Evolutionary conservation across 92 coral and sea anemone genomes (phyloP).

Genomic region (Galaxea fascicularis): DNA sequence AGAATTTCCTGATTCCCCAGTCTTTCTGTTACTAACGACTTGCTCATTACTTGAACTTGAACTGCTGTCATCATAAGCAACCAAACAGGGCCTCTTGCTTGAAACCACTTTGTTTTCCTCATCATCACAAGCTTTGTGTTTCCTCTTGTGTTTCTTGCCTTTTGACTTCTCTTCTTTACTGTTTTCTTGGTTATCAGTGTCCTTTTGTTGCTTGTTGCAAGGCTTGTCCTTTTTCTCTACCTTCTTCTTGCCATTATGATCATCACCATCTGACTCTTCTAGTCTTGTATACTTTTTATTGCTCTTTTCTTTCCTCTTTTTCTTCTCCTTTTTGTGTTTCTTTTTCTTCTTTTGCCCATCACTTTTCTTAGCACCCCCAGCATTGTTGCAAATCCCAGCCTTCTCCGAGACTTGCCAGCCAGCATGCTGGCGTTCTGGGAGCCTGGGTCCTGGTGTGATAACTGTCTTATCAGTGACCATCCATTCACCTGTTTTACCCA

Average conservation of each 20-base stretch:
- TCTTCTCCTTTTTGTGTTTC: constrained; percentile 63
- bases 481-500: constrained; percentile 98
- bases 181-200: constrained; percentile 41
- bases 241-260: constrained; percentile 39
- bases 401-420: constrained; percentile 91
- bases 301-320: constrained; percentile 65
- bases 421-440: constrained; percentile 98
- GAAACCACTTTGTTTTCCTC: neutral
- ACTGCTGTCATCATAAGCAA: constrained; percentile 73
- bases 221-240: constrained; percentile 51
- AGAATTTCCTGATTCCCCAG: neutral
- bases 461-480: constrained; percentile 74
- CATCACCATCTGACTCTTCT: constrained; percentile 19
- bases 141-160: constrained; percentile 60
- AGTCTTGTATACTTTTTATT: constrained; percentile 59
- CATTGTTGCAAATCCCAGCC: constrained; percentile 43
- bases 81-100: constrained; percentile 69
- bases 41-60: constrained; percentile 38
- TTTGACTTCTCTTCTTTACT: constrained; percentile 46
- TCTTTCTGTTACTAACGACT: neutral
- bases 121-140: constrained; percentile 21
- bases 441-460: constrained; percentile 81
- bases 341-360: constrained; percentile 43
- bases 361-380: constrained; percentile 13
- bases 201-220: constrained; percentile 31